Evolutionary conservation across 2,113 vertebrate genomes (phyloP).

Genomic region (Pelodiscus sinensis): DNA sequence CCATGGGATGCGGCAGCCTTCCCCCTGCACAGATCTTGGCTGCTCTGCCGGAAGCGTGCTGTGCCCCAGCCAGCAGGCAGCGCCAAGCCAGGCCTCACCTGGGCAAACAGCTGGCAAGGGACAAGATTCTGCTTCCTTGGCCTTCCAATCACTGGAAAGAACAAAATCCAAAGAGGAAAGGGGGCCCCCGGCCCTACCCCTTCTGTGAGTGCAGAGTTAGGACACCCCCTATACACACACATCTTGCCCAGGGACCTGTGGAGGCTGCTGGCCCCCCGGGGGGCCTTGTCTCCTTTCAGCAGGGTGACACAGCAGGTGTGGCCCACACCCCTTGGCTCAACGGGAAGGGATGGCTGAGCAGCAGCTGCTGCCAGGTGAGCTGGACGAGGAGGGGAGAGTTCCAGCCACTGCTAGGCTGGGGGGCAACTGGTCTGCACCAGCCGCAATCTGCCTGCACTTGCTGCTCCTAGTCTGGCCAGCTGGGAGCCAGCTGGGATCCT

Average conservation of each 20-base stretch:
- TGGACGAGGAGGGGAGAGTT: no score
- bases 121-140: background rate
- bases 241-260: no score
- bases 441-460: background rate
- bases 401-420: background rate
- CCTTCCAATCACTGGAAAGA: background rate
- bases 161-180: background rate
- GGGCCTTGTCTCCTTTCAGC: background rate
- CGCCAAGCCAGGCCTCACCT: accelerated
- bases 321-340: background rate
- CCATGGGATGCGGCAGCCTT: background rate
- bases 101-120: background rate
- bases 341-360: accelerated
- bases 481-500: background rate
- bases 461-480: background rate
- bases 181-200: no score
- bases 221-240: no score
- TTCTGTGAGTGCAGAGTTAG: no score
- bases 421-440: no score
- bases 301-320: background rate
- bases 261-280: no score
- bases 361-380: background rate
- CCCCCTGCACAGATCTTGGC: background rate
- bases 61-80: background rate
- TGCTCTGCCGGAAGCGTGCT: background rate